Evolutionary conservation across 2,888 invertebrate species (phyloP).

Genomic region (Pammene fasciana): DNA sequence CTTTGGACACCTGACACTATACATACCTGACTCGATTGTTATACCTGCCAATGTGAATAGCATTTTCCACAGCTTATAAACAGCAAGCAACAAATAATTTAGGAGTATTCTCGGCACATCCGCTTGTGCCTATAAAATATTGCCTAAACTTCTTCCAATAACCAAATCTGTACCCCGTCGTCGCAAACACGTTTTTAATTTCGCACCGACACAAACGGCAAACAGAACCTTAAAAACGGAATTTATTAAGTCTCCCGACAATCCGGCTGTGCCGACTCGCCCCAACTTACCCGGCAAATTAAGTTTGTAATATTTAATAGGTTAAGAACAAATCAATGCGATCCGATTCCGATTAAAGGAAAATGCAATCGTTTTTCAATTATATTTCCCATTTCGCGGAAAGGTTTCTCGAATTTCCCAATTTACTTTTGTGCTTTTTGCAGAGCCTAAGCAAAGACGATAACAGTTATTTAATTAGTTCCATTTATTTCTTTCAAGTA

Average conservation of each 20-base stretch:
- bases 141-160: constrained; percentile 36
- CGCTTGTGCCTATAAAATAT: constrained; percentile 23
- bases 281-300: constrained; percentile 27
- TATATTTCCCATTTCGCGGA: constrained; percentile 14
- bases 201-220: constrained; percentile 27
- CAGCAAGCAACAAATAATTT: neutral
- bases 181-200: constrained; percentile 41
- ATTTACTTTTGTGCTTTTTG: constrained; percentile 16
- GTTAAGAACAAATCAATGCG: constrained; percentile 36
- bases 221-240: constrained; percentile 24
- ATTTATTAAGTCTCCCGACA: constrained; percentile 24
- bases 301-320: constrained; percentile 39
- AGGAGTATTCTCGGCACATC: neutral
- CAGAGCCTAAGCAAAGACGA: constrained; percentile 12
- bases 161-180: constrained; percentile 33
- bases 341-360: constrained; percentile 29
- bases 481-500: constrained; percentile 6
- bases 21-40: too few species aligned
- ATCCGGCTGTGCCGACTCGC: neutral
- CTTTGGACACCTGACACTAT: too few species aligned
- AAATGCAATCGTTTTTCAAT: constrained; percentile 36
- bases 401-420: constrained; percentile 25
- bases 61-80: too few species aligned
- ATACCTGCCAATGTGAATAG: too few species aligned
- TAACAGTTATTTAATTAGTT: constrained; percentile 22